These are phyloP conservation scores for Lutraria lutraria DNA, from an alignment of 2,888 invertebrate genomes.

Conservation along the genomic window DNA sequence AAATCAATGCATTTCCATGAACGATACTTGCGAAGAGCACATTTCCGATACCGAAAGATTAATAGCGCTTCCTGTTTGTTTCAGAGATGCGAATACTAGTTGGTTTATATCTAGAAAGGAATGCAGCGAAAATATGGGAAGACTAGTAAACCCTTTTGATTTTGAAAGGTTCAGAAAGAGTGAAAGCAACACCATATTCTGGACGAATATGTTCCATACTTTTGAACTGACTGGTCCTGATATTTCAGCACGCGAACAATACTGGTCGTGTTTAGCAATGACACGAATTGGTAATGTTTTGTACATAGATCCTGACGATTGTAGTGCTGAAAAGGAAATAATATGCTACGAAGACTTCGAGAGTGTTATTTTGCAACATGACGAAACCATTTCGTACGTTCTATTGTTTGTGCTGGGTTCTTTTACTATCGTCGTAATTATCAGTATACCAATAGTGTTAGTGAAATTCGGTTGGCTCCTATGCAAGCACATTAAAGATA, in stretches of 20 bases:
- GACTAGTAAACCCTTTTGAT: not conserved
- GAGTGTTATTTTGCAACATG: not conserved
- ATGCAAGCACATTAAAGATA: not conserved
- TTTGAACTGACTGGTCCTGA: not conserved
- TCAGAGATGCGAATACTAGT: not conserved
- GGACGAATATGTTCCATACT: not conserved
- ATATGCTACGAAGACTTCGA: not conserved
- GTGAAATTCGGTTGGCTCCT: not conserved
- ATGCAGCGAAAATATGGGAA: not conserved
- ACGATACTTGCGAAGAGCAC: not conserved
- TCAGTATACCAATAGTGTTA: no score
- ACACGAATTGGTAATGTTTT: not conserved
- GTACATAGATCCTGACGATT: conserved; percentile 21
- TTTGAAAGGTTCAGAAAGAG: not conserved
- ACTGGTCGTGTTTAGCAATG: not conserved
- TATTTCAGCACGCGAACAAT: not conserved
- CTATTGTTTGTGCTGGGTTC: no score
- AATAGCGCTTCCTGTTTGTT: not conserved
- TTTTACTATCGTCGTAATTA: no score
- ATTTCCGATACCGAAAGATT: not conserved
- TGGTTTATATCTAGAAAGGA: conserved; percentile 14
- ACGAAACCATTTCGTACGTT: no score
- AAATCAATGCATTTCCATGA: not conserved
- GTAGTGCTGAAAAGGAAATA: not conserved
- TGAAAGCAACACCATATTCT: not conserved